Evolutionary conservation across 2,797 vertebrate species (phyloP).

Genomic region (Anas georgica): DNA sequence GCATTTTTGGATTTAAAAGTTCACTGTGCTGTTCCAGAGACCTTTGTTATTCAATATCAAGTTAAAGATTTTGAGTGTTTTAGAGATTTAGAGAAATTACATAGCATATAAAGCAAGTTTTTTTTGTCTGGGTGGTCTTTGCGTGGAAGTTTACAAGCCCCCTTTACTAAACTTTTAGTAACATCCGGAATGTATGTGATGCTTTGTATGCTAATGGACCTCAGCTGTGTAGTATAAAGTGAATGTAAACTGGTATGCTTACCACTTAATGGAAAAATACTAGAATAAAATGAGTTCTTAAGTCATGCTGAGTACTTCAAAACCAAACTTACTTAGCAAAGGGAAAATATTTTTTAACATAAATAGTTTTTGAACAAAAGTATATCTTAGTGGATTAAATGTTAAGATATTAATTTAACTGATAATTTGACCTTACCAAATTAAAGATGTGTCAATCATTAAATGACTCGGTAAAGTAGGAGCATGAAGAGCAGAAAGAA

Average conservation of each 20-base stretch:
- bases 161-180: background rate
- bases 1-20: background rate
- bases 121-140: background rate
- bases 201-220: background rate
- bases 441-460: background rate
- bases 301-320: background rate
- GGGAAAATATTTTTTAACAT: background rate
- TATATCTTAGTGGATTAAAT: background rate
- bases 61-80: background rate
- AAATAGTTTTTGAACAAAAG: background rate
- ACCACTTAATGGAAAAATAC: background rate
- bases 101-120: background rate
- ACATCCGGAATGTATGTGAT: background rate
- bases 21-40: background rate
- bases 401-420: background rate
- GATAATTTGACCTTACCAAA: background rate
- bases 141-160: background rate
- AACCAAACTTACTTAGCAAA: background rate
- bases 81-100: background rate
- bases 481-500: background rate
- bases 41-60: background rate
- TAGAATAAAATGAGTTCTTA: background rate
- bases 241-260: background rate
- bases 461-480: background rate
- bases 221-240: background rate